phyloP scores from a whole-genome alignment of 2,888 invertebrate genomes.

The Opisthograptis luteolata region DNA sequence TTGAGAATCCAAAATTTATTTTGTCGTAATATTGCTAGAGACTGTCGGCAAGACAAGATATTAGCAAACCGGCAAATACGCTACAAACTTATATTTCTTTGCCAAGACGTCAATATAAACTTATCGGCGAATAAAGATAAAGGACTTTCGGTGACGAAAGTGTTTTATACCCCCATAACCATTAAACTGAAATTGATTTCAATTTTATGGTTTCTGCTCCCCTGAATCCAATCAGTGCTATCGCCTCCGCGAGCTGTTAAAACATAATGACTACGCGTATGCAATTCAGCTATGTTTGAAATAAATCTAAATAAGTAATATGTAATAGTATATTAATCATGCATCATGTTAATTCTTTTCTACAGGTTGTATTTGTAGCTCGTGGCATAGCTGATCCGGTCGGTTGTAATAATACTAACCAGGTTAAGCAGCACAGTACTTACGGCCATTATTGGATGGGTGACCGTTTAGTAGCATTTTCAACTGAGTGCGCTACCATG shows the following conservation, averaged over 20 bases:
- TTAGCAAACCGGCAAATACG: background rate
- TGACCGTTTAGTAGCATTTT: no score
- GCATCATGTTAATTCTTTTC: no score
- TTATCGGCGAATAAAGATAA: slow-evolving; percentile 52
- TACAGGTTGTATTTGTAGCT: no score
- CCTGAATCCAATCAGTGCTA: slow-evolving; percentile 83
- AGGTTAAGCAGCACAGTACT: no score
- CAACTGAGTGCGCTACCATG: no score
- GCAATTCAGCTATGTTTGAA: slow-evolving; percentile 54
- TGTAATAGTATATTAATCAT: no score
- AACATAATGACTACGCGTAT: slow-evolving; percentile 70
- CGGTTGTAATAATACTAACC: no score
- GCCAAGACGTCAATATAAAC: slow-evolving; percentile 16
- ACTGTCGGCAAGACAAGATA: no score
- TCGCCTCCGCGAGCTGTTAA: slow-evolving; percentile 77
- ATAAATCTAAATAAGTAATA: background rate
- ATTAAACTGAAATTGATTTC: slow-evolving; percentile 82
- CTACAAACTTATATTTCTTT: slow-evolving; percentile 6
- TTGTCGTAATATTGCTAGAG: no score
- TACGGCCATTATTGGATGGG: no score
- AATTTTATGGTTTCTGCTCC: slow-evolving; percentile 82
- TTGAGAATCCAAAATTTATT: no score
- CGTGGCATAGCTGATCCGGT: no score
- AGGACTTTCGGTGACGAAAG: slow-evolving; percentile 62
- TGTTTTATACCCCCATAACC: slow-evolving; percentile 79